Conservation (phyloP, 2,888 invertebrate species). For the Elmis aenea region DNA sequence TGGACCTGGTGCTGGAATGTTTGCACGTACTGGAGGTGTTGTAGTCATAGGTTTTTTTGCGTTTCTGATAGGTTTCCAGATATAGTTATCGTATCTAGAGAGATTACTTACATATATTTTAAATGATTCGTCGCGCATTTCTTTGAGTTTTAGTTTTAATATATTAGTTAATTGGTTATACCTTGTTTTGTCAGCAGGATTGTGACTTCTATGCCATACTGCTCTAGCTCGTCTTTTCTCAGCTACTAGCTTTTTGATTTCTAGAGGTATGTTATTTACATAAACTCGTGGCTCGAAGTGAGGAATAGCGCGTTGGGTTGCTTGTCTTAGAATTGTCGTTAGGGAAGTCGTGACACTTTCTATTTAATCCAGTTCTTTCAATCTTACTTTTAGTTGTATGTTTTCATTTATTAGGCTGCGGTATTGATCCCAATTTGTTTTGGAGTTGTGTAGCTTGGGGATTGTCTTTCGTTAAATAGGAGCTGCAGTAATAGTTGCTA, state of each 20-base stretch:
- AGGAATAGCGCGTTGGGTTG: neutral
- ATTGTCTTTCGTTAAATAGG: constrained; percentile 7
- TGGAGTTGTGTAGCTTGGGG: constrained; percentile 7
- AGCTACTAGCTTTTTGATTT: constrained; percentile 6
- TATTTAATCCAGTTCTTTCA: too few relatives aligned
- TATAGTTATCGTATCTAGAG: constrained; percentile 7
- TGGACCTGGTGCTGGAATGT: constrained; percentile 3
- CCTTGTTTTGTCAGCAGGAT: constrained; percentile 6
- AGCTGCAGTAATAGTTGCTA: constrained; percentile 13
- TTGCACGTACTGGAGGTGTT: constrained; percentile 4
- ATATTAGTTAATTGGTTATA: constrained; percentile 3
- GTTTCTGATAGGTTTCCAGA: constrained; percentile 8
- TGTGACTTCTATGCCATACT: constrained; percentile 5
- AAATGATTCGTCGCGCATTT: constrained; percentile 3
- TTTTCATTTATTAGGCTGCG: too few relatives aligned
- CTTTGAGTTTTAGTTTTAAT: constrained; percentile 6
- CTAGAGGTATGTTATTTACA: constrained; percentile 1
- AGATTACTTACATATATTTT: constrained; percentile 5
- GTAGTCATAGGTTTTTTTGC: constrained; percentile 5
- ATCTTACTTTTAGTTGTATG: too few relatives aligned
- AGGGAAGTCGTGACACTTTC: too few relatives aligned
- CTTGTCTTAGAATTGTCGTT: too few relatives aligned
- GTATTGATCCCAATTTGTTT: too few relatives aligned
- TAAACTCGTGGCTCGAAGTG: neutral
- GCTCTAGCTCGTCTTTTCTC: constrained; percentile 6